Evolutionary conservation across 2,113 vertebrate genomes (phyloP).

Genomic region (Oceanodroma tethys): DNA sequence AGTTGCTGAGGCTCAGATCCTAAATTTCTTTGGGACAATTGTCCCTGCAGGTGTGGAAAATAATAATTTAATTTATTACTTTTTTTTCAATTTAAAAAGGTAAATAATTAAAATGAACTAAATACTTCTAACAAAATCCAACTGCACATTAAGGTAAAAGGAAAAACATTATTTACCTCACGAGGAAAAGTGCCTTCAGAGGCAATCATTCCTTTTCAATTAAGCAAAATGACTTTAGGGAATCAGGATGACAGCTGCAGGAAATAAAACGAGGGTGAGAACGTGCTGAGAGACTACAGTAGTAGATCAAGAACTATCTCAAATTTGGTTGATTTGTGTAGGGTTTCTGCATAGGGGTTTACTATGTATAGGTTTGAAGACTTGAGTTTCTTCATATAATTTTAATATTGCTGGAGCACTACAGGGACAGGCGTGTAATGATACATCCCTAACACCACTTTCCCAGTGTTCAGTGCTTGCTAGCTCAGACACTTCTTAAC

Average conservation of each 20-base stretch:
- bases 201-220: slow-evolving; percentile 37
- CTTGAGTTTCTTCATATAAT: not conserved
- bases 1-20: not conserved
- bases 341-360: not conserved
- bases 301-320: not conserved
- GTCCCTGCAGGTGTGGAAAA: not conserved
- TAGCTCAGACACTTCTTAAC: not conserved
- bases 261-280: not conserved
- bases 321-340: not conserved
- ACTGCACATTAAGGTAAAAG: not conserved
- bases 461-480: not conserved
- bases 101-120: not conserved
- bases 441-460: not conserved
- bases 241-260: slow-evolving; percentile 31
- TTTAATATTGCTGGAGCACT: not conserved
- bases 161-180: not conserved
- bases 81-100: not conserved
- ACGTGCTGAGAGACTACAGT: not conserved
- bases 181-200: not conserved
- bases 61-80: not conserved
- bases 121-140: not conserved
- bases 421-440: not conserved
- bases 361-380: not conserved
- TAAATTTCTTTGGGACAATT: not conserved
- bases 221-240: slow-evolving; percentile 5